These are phyloP conservation scores for Ornithoptera alexandrae DNA, from an alignment of 2,888 invertebrate species.

Conservation along the genomic window DNA sequence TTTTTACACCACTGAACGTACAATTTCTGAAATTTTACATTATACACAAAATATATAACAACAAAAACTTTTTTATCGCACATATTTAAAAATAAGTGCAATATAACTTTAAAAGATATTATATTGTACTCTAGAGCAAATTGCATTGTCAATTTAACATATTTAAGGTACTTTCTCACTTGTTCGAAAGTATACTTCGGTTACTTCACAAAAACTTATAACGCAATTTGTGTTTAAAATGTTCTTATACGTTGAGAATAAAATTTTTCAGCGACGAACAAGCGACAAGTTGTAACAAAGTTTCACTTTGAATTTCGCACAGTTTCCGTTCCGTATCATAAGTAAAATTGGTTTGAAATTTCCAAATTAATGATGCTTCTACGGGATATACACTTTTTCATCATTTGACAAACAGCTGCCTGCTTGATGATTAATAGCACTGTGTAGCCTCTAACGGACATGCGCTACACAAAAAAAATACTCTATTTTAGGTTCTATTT, in stretches of 20 bases:
- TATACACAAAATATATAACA: too few relatives aligned
- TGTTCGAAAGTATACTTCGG: conserved; percentile 7
- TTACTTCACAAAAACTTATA: conserved; percentile 28
- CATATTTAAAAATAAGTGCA: neutral
- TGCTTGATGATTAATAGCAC: neutral
- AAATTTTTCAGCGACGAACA: conserved; percentile 34
- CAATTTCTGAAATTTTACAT: too few relatives aligned
- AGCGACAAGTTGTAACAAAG: conserved; percentile 30
- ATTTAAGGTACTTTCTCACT: conserved; percentile 10
- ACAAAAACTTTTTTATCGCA: neutral
- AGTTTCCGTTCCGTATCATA: conserved; percentile 21
- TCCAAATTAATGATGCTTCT: conserved; percentile 21
- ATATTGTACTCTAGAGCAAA: neutral
- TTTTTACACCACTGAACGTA: too few relatives aligned
- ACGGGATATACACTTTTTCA: neutral
- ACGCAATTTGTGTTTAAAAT: conserved; percentile 30
- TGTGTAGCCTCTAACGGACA: neutral
- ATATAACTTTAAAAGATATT: conserved; percentile 3
- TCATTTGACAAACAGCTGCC: neutral
- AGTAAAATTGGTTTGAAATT: conserved; percentile 24
- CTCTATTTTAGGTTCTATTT: neutral
- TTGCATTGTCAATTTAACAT: conserved; percentile 12
- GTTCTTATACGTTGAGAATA: conserved; percentile 31
- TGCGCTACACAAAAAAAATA: neutral
- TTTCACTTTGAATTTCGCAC: conserved; percentile 30